Base-by-base conservation (phyloP, 1,140 invertebrate genomes). In the Aphaenogaster ashmeadi region DNA sequence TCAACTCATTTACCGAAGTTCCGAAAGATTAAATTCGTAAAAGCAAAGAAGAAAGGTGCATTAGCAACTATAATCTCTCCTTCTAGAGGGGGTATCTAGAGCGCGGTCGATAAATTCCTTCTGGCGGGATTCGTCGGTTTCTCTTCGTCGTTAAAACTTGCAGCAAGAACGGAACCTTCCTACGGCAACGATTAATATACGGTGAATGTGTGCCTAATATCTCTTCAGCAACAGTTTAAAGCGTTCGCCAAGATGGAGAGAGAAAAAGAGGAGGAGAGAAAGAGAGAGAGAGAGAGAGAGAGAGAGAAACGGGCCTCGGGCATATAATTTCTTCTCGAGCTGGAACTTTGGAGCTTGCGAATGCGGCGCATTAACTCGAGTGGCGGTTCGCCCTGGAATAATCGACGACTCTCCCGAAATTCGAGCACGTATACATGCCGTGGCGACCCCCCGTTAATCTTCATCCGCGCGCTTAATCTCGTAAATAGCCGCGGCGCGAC, bases 381-480 rank as follows among this genome's bases (percentile, higher is more conserved):
- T 72, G 21, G 66, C 41, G 41, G 41, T 81, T 56, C 13, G 54
- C 27, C 41, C 13, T 72, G 33, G 69, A 74, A 84, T 84, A 75
- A 84, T 84, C 69, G 72, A 84, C 67, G 80, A 62, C 50, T 72
- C 33, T 74, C 21, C 33, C 41, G 21, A 83, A 84, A 81, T 38
- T 71, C 78, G 78, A 66, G 52, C 80, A 84, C 41, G 69, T 60
- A 74, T 7, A 50, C 21, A 41, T 9, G 74, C 8, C 64, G 67
- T 18, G 33, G 54, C 69, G 64, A 15, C 0, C 3, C 9, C n/a
- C 62, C 69, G 80, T 84, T 84, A 84, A 84, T 84, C 80, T 75
- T 84, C 80, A 60, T 84, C 56, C 69, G 54, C 69, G 52, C n/a
- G 54, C 44, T 84, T 75, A 84, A 84, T 84, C 69, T 84, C 18